Percentiles rank a stretch among this genome's conserved stretches.
Conservation (phyloP, 1,140 invertebrate species). For the Plutomurus gul region DNA sequence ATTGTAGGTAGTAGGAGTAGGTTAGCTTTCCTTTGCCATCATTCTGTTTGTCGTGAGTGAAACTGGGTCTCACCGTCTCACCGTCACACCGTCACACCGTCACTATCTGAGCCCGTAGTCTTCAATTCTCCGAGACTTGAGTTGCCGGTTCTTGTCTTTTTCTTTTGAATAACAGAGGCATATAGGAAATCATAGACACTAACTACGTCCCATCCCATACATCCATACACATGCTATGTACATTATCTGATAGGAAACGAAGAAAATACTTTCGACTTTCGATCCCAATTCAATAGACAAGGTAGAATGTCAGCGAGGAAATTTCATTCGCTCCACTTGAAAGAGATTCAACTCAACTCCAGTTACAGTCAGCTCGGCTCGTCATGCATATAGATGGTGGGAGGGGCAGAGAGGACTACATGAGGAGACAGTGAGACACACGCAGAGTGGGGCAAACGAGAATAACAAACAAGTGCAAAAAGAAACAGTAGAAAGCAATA, state of each 20-base stretch:
- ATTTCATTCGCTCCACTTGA: constrained; percentile 17
- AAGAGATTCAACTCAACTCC: neutral
- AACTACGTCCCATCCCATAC: neutral
- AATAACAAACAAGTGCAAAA: constrained; percentile 22
- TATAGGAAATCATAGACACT: neutral
- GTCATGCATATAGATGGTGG: neutral
- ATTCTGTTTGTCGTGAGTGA: neutral
- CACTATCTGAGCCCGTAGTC: neutral
- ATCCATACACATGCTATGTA: neutral
- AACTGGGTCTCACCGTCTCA: neutral
- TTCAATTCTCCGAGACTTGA: neutral
- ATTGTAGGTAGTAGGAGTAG: neutral
- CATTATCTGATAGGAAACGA: neutral
- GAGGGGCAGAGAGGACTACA: neutral
- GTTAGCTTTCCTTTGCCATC: neutral
- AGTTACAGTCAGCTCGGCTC: neutral
- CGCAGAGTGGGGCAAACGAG: too few relatives aligned
- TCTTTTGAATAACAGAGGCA: neutral
- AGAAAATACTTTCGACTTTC: neutral
- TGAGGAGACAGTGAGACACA: too few relatives aligned
- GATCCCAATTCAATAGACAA: constrained; percentile 21
- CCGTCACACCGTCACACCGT: too few relatives aligned
- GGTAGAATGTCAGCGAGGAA: neutral
- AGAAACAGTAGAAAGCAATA: neutral
- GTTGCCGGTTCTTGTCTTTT: neutral